phyloP scores from a whole-genome alignment of 2,113 vertebrate species.

The Psophia crepitans region DNA sequence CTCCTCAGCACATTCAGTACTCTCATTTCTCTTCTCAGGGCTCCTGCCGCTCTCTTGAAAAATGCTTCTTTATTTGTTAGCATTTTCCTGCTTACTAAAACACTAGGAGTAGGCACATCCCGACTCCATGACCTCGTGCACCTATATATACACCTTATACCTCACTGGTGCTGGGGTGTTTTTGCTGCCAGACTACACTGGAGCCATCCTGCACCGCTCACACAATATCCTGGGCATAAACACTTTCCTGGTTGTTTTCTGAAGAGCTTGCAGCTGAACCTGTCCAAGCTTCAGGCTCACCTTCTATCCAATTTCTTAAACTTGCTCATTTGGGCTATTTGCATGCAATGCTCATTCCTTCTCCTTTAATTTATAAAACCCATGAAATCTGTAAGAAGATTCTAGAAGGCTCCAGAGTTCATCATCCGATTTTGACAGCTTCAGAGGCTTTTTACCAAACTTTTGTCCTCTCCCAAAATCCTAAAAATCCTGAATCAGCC shows the following conservation, averaged over 20 bases:
- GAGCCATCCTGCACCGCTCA: not conserved
- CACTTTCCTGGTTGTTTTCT: not conserved
- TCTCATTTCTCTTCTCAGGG: not conserved
- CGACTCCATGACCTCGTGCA: not conserved
- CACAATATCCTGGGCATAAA: not conserved
- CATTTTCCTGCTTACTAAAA: not conserved
- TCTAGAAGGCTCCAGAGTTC: not conserved
- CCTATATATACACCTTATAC: not conserved
- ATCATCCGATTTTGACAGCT: not conserved
- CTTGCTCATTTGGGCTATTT: not conserved
- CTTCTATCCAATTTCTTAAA: not conserved
- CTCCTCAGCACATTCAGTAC: not conserved
- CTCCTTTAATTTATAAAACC: not conserved
- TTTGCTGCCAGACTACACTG: not conserved
- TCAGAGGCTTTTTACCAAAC: not conserved
- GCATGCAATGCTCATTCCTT: not conserved
- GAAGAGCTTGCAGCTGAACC: not conserved
- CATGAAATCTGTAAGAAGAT: not conserved
- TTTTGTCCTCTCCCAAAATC: not conserved
- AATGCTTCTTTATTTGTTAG: not conserved
- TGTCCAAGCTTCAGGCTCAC: not conserved
- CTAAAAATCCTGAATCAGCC: not conserved
- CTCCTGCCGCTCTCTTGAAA: not conserved
- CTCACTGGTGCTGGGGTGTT: rapidly evolving
- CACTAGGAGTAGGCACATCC: not conserved